Conservation (phyloP, 2,888 invertebrate genomes). For the Rotaria magnacalcarata region DNA sequence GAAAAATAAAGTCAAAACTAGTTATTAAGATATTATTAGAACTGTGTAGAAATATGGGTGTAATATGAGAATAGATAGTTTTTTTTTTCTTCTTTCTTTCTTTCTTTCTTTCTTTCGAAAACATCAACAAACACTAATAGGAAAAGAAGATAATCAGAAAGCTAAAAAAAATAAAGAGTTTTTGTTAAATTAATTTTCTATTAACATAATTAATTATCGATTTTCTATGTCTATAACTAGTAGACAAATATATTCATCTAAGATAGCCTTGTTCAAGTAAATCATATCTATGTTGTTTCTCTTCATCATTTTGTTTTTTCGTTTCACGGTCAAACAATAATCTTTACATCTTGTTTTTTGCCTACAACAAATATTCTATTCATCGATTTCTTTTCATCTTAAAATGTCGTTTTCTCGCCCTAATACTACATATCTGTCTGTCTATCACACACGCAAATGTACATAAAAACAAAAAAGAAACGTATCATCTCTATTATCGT, state of each 20-base stretch:
- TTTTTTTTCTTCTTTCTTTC: not conserved
- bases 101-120: not conserved
- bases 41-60: not conserved
- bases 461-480: not conserved
- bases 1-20: not conserved
- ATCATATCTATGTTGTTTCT: not conserved
- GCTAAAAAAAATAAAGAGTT: not conserved
- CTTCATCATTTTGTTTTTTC: not conserved
- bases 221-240: not conserved
- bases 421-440: not conserved
- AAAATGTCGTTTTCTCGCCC: slow-evolving; percentile 26
- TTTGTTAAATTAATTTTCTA: slow-evolving; percentile 13
- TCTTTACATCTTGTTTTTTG: not conserved
- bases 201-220: not conserved
- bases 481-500: not conserved
- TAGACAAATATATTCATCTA: not conserved
- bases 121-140: not conserved
- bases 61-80: not conserved
- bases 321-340: not conserved
- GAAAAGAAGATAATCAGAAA: not conserved
- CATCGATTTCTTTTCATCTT: slow-evolving; percentile 4
- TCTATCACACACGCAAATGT: not conserved
- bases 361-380: not conserved
- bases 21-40: slow-evolving; percentile 1
- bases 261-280: slow-evolving; percentile 1